A percentile compares a stretch with the other conserved stretches of the same genome.
phyloP scores from a whole-genome alignment of 2,888 invertebrate genomes.

The Amiota mariae region DNA sequence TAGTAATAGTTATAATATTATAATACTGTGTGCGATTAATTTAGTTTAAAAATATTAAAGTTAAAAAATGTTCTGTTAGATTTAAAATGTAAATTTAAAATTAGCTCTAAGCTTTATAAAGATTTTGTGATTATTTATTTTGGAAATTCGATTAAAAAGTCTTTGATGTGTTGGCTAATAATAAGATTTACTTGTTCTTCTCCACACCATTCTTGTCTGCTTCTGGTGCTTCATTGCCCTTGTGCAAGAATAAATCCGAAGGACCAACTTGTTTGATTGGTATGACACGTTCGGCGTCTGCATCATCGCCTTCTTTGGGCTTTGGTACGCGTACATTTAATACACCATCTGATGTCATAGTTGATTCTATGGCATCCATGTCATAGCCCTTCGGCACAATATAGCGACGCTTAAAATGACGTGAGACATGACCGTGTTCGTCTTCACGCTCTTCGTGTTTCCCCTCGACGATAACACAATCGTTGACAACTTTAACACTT shows the following conservation, averaged over 20 bases:
- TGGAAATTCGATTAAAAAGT: slow-evolving; percentile 9
- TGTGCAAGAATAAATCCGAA: slow-evolving; percentile 61
- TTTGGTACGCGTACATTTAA: slow-evolving; percentile 82
- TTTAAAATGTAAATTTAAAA: no score
- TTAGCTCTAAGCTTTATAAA: no score
- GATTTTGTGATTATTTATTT: background rate
- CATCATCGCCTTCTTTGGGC: slow-evolving; percentile 44
- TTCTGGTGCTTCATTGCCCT: slow-evolving; percentile 43
- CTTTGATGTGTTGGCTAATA: slow-evolving; percentile 5
- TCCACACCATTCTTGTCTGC: slow-evolving; percentile 44
- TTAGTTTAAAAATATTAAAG: background rate
- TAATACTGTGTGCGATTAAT: slow-evolving; percentile 12
- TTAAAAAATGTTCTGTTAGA: background rate
- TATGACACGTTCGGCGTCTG: slow-evolving; percentile 59
- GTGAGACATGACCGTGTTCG: slow-evolving; percentile 83
- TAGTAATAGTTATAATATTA: no score
- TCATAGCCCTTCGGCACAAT: slow-evolving; percentile 80
- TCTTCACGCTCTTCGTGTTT: slow-evolving; percentile 83
- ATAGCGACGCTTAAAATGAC: slow-evolving; percentile 85
- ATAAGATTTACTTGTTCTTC: slow-evolving; percentile 38
- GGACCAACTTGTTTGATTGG: slow-evolving; percentile 65
- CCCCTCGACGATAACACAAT: slow-evolving; percentile 78
- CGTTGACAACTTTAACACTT: slow-evolving; percentile 78
- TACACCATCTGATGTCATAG: slow-evolving; percentile 86
- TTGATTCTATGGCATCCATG: slow-evolving; percentile 81